Percentiles rank a stretch among this genome's conserved stretches.
Evolutionary conservation across 2,888 invertebrate species (phyloP).

Genomic region (Agrotis segetum): DNA sequence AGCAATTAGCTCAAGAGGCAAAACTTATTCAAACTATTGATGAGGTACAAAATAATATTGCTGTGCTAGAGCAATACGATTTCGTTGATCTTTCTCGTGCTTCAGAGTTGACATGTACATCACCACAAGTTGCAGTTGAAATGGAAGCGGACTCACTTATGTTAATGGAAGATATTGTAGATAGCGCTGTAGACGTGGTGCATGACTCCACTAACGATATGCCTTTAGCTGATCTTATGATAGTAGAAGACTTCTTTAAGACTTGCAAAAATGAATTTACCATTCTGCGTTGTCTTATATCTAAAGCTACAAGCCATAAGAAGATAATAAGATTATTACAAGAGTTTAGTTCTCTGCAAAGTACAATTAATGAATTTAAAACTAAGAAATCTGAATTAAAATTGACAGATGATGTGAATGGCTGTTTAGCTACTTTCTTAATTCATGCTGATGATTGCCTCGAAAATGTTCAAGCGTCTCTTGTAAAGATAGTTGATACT

Average conservation of each 20-base stretch:
- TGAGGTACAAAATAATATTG: slow-evolving; percentile 82
- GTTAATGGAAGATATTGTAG: slow-evolving; percentile 77
- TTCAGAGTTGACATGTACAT: slow-evolving; percentile 76
- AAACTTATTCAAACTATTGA: slow-evolving; percentile 80
- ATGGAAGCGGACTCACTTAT: slow-evolving; percentile 76
- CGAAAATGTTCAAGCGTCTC: slow-evolving; percentile 70
- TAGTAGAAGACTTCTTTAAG: slow-evolving; percentile 80
- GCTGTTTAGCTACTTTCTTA: slow-evolving; percentile 73
- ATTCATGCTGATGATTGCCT: slow-evolving; percentile 75
- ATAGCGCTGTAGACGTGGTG: slow-evolving; percentile 76
- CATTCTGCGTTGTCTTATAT: slow-evolving; percentile 76
- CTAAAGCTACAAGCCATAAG: slow-evolving; percentile 78
- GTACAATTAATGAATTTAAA: slow-evolving; percentile 76
- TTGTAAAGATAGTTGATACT: slow-evolving; percentile 76
- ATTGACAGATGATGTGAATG: slow-evolving; percentile 73
- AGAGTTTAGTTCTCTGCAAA: slow-evolving; percentile 77
- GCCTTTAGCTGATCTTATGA: slow-evolving; percentile 75
- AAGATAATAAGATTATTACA: slow-evolving; percentile 82
- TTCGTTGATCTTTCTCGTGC: slow-evolving; percentile 80
- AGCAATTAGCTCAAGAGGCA: slow-evolving; percentile 76
- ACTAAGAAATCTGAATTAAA: slow-evolving; percentile 66
- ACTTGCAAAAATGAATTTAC: slow-evolving; percentile 81
- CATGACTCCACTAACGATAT: slow-evolving; percentile 75
- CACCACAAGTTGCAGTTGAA: slow-evolving; percentile 75
- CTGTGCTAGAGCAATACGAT: slow-evolving; percentile 81